phyloP scores from a whole-genome alignment of 2,888 invertebrate genomes.

The Teleiodes luculella region DNA sequence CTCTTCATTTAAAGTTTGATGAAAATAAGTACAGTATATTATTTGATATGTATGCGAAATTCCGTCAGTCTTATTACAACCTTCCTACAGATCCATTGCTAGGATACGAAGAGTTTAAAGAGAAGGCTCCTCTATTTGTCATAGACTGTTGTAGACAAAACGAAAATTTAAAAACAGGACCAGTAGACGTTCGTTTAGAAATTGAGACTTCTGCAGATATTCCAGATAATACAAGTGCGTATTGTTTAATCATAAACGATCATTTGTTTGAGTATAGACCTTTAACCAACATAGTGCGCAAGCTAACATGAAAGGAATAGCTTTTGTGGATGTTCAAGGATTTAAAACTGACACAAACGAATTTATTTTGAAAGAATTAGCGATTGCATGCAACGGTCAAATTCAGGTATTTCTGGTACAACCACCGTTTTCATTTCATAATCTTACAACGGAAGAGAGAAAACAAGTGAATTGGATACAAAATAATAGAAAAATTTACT shows the following conservation, averaged over 20 bases:
- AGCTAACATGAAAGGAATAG: conserved; percentile 8
- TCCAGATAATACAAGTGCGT: conserved; percentile 27
- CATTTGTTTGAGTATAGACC: conserved; percentile 26
- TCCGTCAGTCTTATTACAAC: conserved; percentile 32
- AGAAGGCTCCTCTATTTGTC: conserved; percentile 27
- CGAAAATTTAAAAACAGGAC: conserved; percentile 28
- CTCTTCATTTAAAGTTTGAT: conserved; percentile 25
- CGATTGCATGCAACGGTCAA: background rate
- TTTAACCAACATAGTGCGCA: conserved; percentile 25
- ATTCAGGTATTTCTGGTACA: conserved; percentile 10
- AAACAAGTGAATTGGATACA: conserved; percentile 17
- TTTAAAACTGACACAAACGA: conserved; percentile 8
- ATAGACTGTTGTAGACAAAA: conserved; percentile 27
- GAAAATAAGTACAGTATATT: conserved; percentile 26
- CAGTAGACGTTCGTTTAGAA: conserved; percentile 30
- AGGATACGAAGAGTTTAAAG: conserved; percentile 22
- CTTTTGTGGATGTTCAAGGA: conserved; percentile 13
- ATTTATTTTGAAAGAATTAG: conserved; percentile 12
- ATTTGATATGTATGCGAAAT: conserved; percentile 28
- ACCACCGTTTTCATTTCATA: conserved; percentile 14
- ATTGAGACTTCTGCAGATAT: conserved; percentile 25
- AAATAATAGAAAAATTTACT: conserved; percentile 13
- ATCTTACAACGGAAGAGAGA: conserved; percentile 10
- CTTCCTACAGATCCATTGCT: conserved; percentile 24
- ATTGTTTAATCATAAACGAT: conserved; percentile 31